Conservation (phyloP, 2,888 invertebrate species). For the Cosmia pyralina region DNA sequence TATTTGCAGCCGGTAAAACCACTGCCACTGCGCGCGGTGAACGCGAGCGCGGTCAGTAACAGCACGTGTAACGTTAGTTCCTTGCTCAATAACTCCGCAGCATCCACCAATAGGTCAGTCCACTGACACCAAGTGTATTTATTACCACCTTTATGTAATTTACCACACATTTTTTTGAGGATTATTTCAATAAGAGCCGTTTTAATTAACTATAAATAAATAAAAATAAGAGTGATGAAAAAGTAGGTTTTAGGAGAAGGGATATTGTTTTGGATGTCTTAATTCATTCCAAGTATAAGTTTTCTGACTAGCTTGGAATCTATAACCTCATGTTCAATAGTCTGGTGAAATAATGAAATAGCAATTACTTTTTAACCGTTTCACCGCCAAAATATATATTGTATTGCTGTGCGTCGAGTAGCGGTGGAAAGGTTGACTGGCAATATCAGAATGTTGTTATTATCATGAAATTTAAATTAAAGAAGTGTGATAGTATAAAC, state of each 20-base stretch:
- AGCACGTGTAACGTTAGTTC: slow-evolving; percentile 88
- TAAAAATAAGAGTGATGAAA: no score
- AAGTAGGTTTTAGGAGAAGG: no score
- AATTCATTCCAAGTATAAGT: background rate
- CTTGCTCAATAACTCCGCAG: slow-evolving; percentile 91
- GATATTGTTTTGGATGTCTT: background rate
- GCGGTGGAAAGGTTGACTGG: background rate
- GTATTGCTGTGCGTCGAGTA: background rate
- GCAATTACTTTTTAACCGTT: no score
- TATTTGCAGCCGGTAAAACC: slow-evolving; percentile 95
- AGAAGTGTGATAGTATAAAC: no score
- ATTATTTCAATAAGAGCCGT: slow-evolving; percentile 22
- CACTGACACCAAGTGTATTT: slow-evolving; percentile 72
- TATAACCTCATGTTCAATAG: no score
- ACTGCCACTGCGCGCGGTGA: slow-evolving; percentile 94
- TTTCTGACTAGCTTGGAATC: no score
- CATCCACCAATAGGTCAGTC: slow-evolving; percentile 88
- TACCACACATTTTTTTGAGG: slow-evolving; percentile 45
- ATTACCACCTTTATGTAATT: slow-evolving; percentile 60
- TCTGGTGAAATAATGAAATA: no score
- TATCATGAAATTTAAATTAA: background rate
- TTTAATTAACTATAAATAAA: no score
- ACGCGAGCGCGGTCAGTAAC: slow-evolving; percentile 84
- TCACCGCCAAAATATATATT: no score
- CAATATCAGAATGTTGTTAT: background rate